Percentiles rank a stretch among this genome's conserved stretches.
Evolutionary conservation across 2,113 vertebrate genomes (phyloP).

Genomic region (Leuciscus idus): DNA sequence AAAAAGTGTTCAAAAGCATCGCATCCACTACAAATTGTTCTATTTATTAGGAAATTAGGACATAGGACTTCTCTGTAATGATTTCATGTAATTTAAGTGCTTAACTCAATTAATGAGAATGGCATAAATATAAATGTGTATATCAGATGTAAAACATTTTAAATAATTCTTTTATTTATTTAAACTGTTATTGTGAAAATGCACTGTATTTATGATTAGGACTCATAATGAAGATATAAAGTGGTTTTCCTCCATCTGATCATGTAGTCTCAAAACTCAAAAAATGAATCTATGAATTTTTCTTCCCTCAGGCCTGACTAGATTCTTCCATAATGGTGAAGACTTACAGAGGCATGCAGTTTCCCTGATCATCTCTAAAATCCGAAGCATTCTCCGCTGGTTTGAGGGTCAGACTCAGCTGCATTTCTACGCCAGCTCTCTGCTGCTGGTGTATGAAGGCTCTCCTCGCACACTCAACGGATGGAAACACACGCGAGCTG

Average conservation of each 20-base stretch:
- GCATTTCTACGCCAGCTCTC: slow-evolving; percentile 93
- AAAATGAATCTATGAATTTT: neutral
- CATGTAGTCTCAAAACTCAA: neutral
- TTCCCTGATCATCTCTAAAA: slow-evolving; percentile 83
- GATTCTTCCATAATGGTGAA: slow-evolving; percentile 90
- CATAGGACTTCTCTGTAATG: too few relatives aligned
- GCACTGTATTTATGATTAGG: too few relatives aligned
- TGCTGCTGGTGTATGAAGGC: slow-evolving; percentile 96
- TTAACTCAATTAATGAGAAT: too few relatives aligned
- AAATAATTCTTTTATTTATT: too few relatives aligned
- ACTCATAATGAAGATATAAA: too few relatives aligned
- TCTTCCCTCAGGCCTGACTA: slow-evolving; percentile 80
- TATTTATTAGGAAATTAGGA: too few relatives aligned
- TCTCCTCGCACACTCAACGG: slow-evolving; percentile 11
- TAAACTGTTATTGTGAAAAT: too few relatives aligned
- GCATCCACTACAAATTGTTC: too few relatives aligned
- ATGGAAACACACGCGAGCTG: slow-evolving; percentile 4
- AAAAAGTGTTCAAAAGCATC: too few relatives aligned
- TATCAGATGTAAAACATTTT: too few relatives aligned
- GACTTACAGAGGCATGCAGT: slow-evolving; percentile 86
- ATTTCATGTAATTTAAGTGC: too few relatives aligned
- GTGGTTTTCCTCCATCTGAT: neutral
- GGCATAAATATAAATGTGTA: too few relatives aligned
- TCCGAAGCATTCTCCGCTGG: slow-evolving; percentile 89
- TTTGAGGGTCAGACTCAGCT: slow-evolving; percentile 90